Evolutionary conservation across 2,888 invertebrate species (phyloP).

Genomic region (Unio delphinus): DNA sequence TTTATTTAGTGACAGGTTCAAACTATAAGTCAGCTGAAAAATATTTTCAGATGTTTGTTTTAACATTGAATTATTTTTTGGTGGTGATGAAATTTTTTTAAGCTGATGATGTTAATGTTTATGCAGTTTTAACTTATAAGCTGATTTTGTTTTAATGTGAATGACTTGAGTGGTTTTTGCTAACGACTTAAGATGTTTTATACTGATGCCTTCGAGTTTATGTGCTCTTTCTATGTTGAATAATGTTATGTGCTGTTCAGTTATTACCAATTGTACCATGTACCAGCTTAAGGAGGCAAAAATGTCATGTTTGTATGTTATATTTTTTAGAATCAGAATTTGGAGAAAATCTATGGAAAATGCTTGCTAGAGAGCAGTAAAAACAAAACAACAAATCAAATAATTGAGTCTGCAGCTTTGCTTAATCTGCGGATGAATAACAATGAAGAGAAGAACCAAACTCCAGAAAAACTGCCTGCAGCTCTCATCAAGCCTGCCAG

Average conservation of each 20-base stretch:
- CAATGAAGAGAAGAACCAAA: slow-evolving; percentile 76
- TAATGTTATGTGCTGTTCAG: neutral
- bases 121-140: too few species aligned
- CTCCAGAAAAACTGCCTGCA: slow-evolving; percentile 20
- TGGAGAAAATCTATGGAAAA: slow-evolving; percentile 92
- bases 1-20: too few species aligned
- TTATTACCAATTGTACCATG: neutral
- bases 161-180: too few species aligned
- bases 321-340: slow-evolving; percentile 79
- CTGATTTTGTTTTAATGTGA: too few species aligned
- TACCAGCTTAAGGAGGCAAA: neutral
- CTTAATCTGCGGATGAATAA: slow-evolving; percentile 73
- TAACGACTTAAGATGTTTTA: too few species aligned
- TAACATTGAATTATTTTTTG: too few species aligned
- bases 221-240: neutral
- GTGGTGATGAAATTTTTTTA: too few species aligned
- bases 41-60: too few species aligned
- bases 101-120: too few species aligned
- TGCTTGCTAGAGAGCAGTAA: slow-evolving; percentile 72
- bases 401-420: slow-evolving; percentile 81
- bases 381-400: slow-evolving; percentile 53
- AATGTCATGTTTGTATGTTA: neutral
- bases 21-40: too few species aligned
- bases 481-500: slow-evolving; percentile 20
- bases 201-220: too few species aligned